Percentiles rank a stretch among this genome's conserved stretches.
These are phyloP conservation scores for Carterocephalus palaemon DNA, from an alignment of 2,888 invertebrate species.

Conservation along the genomic window DNA sequence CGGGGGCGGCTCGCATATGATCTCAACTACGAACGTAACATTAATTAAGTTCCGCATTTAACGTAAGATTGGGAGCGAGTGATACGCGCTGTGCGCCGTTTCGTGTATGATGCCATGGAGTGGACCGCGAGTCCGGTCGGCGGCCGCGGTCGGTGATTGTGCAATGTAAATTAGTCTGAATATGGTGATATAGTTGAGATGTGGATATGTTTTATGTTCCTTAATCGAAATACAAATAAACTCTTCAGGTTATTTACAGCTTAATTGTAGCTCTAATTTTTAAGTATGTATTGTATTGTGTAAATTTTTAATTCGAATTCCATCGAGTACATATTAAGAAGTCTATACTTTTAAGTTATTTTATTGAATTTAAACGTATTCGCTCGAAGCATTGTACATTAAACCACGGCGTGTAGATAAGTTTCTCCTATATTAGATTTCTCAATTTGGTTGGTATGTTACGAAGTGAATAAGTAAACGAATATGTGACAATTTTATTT, in stretches of 20 bases:
- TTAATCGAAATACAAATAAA: constrained; percentile 77
- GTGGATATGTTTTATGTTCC: constrained; percentile 79
- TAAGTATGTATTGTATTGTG: constrained; percentile 78
- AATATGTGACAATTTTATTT: constrained; percentile 75
- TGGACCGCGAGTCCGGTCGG: constrained; percentile 54
- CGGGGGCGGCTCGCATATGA: constrained; percentile 54
- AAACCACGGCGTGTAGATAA: constrained; percentile 75
- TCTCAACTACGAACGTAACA: constrained; percentile 76
- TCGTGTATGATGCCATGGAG: constrained; percentile 27
- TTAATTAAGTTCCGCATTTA: constrained; percentile 78
- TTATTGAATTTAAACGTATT: constrained; percentile 73
- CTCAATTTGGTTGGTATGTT: constrained; percentile 75
- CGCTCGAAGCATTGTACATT: constrained; percentile 79
- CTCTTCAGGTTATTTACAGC: constrained; percentile 74
- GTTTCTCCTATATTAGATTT: constrained; percentile 76
- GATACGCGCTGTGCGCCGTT: constrained; percentile 46
- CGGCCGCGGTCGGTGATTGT: constrained; percentile 62
- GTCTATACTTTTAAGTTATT: constrained; percentile 77
- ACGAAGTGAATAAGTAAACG: constrained; percentile 56
- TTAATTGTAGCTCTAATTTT: constrained; percentile 75
- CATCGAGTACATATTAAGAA: constrained; percentile 78
- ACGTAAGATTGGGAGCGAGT: constrained; percentile 74
- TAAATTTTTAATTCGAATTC: constrained; percentile 78
- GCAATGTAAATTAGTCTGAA: constrained; percentile 78
- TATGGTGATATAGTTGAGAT: constrained; percentile 75